phyloP scores from a whole-genome alignment of 2,113 vertebrate genomes.

The Cebus imitator region DNA sequence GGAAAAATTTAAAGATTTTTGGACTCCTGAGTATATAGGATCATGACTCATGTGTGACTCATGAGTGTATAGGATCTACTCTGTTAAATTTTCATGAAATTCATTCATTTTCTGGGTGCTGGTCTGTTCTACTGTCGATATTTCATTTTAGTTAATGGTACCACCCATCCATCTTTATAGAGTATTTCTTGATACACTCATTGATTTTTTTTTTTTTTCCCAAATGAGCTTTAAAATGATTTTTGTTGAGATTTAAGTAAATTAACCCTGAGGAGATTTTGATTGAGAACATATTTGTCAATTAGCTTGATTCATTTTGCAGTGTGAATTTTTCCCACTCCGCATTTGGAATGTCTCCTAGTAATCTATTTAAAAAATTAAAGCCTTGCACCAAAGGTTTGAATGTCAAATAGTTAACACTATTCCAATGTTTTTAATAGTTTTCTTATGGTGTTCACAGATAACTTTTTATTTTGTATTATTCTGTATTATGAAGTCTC shows the following conservation, averaged over 20 bases:
- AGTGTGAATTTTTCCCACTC: constrained; percentile 37
- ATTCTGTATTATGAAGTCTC: neutral
- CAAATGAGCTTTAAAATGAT: constrained; percentile 38
- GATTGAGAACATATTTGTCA: constrained; percentile 26
- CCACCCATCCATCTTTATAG: neutral
- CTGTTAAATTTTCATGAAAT: constrained; percentile 51
- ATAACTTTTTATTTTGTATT: constrained; percentile 40
- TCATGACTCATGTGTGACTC: neutral
- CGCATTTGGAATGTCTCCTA: neutral
- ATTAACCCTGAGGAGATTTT: neutral
- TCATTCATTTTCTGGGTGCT: constrained; percentile 35
- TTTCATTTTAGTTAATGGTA: constrained; percentile 33
- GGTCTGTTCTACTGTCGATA: neutral
- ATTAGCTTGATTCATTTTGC: constrained; percentile 27
- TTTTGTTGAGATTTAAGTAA: constrained; percentile 34
- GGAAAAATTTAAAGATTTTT: constrained; percentile 37
- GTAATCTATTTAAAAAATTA: constrained; percentile 28
- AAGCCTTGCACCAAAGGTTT: neutral
- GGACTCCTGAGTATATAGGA: constrained; percentile 29
- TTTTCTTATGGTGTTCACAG: constrained; percentile 13
- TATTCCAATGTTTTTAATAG: neutral
- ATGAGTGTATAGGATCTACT: constrained; percentile 28
- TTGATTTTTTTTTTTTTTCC: neutral
- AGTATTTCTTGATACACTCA: constrained; percentile 30
- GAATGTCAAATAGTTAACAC: constrained; percentile 9